Base-by-base conservation (phyloP, 2,888 invertebrate species). In the Leucozona laternaria region DNA sequence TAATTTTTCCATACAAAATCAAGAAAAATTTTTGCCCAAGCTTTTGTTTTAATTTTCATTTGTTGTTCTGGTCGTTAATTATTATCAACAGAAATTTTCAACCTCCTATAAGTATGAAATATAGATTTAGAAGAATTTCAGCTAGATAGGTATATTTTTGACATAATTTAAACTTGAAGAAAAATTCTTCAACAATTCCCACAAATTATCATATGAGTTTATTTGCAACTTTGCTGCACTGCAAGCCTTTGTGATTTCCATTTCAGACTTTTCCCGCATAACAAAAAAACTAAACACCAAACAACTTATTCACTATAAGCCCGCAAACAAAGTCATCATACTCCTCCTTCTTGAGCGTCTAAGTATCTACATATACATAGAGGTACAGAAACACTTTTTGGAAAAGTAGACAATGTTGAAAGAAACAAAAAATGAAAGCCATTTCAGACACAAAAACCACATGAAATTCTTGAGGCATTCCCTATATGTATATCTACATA, bases 371-470 rank as follows among this genome's bases (percentile, higher is more conserved):
- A n/a, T n/a, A n/a, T n/a, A n/a, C n/a, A n/a, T n/a, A n/a, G n/a
- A n/a, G n/a, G n/a, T n/a, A 31, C 43, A 48, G 50, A 72, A 60
- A 53, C n/a, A n/a, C n/a, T n/a, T n/a, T n/a, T n/a, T 66, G 17
- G 34, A 45, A 78, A 82, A 77, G 20, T 58, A 50, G 31, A 37
- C 25, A 57, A 60, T 28, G n/a, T n/a, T n/a, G n/a, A n/a, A 28
- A 68, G 72, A 28, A 64, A 28, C 55, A 78, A 28, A 64, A 57
- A 37, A 57, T 13, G 13, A 78, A 68, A 55, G 28, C 60, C 53
- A 73, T 73, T 53, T 73, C 82, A 82, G 73, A 82, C 79, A 62
- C 15, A 82, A 48, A 60, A 60, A 68, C 64, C 34, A 20, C 43
- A 28, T 13, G 10, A 34, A 28, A 48, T 34, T 40, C 82, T 78